A percentile compares a stretch with the other conserved stretches of the same genome.
These are phyloP conservation scores for Agrotis exclamationis DNA, from an alignment of 2,888 invertebrate species.

Conservation along the genomic window DNA sequence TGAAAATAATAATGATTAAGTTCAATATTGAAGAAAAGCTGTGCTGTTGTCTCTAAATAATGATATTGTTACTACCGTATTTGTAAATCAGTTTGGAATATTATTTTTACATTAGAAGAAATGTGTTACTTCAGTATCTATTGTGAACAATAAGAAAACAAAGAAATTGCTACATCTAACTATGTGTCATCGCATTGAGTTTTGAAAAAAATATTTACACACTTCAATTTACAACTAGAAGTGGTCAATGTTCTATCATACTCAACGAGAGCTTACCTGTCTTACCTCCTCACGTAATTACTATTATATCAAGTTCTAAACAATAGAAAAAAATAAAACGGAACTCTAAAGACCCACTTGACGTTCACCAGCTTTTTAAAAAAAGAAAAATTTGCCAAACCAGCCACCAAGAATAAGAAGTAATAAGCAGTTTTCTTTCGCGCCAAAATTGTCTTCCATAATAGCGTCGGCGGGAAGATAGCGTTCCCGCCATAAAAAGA, in stretches of 20 bases:
- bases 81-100: not conserved
- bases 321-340: constrained; percentile 43
- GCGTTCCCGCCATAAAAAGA: constrained; percentile 90
- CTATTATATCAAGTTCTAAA: constrained; percentile 36
- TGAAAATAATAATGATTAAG: not conserved
- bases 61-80: not conserved
- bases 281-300: constrained; percentile 36
- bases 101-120: not conserved
- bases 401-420: constrained; percentile 87
- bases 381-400: constrained; percentile 76
- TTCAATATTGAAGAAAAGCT: too few relatives aligned
- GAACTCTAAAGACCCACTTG: constrained; percentile 57
- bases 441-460: constrained; percentile 91
- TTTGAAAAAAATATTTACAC: too few relatives aligned
- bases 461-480: constrained; percentile 89
- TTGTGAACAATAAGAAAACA: too few relatives aligned
- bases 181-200: too few relatives aligned
- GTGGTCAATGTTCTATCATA: too few relatives aligned
- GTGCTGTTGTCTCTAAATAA: too few relatives aligned
- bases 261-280: not conserved
- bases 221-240: too few relatives aligned
- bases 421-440: constrained; percentile 91
- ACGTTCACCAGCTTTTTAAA: constrained; percentile 54
- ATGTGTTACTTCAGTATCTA: too few relatives aligned
- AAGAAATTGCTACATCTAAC: too few relatives aligned